A percentile compares a stretch with the other conserved stretches of the same genome.
These are phyloP conservation scores for Drosophila picticornis DNA, from an alignment of 2,888 invertebrate species.

Conservation along the genomic window DNA sequence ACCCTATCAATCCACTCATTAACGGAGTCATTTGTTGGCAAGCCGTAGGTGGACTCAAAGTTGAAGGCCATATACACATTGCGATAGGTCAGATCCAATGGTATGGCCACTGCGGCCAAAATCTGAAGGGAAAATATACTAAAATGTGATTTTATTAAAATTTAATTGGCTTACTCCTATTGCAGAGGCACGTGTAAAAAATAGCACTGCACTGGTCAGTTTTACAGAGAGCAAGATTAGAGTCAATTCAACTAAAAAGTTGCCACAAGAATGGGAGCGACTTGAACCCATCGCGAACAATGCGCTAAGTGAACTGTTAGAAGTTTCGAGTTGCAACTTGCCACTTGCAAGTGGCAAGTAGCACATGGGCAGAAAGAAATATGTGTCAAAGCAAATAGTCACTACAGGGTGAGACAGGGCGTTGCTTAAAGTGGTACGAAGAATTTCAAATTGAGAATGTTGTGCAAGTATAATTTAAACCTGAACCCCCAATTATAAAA, in stretches of 20 bases:
- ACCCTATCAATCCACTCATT: constrained; percentile 87
- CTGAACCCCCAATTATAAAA: background rate
- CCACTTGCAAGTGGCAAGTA: constrained; percentile 18
- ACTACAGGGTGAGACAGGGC: background rate
- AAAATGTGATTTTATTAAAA: background rate
- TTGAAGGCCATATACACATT: constrained; percentile 91
- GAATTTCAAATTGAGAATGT: background rate
- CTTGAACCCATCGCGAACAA: constrained; percentile 56
- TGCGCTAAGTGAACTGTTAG: constrained; percentile 54
- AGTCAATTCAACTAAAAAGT: constrained; percentile 13
- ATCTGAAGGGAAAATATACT: constrained; percentile 86
- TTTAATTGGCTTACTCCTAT: constrained; percentile 69
- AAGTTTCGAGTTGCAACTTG: constrained; percentile 14
- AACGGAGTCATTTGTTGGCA: constrained; percentile 87
- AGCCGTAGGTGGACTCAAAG: constrained; percentile 89
- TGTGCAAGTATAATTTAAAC: background rate
- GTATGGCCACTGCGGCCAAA: constrained; percentile 89
- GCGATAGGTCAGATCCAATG: constrained; percentile 89
- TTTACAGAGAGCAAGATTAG: constrained; percentile 20
- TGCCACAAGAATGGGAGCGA: background rate
- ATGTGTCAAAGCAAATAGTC: background rate
- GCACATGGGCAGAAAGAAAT: constrained; percentile 7
- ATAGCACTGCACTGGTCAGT: constrained; percentile 44
- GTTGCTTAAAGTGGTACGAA: background rate
- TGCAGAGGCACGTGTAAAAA: constrained; percentile 77